These are phyloP conservation scores for Malurus melanocephalus DNA, from an alignment of 2,113 vertebrate genomes.

Conservation along the genomic window DNA sequence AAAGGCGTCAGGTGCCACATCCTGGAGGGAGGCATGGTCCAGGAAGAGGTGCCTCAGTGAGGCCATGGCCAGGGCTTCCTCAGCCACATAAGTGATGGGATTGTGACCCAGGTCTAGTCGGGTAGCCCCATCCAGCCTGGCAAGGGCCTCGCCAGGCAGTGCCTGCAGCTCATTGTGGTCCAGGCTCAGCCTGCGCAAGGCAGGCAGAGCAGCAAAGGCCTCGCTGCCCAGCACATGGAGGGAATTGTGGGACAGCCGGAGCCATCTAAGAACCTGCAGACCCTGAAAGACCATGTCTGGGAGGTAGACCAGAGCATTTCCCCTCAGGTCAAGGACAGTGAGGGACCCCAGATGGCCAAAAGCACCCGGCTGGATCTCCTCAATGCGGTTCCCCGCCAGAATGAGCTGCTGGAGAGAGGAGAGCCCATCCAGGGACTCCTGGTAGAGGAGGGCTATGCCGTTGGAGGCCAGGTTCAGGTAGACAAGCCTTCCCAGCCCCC, in stretches of 20 bases:
- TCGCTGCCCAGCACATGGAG: conserved; percentile 86
- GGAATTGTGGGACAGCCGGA: conserved; percentile 87
- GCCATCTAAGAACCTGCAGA: conserved; percentile 83
- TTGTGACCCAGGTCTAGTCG: conserved; percentile 87
- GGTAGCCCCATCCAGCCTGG: conserved; percentile 77
- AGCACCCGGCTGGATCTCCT: conserved; percentile 89
- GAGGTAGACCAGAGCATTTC: conserved; percentile 88
- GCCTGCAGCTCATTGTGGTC: conserved; percentile 93
- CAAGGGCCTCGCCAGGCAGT: conserved; percentile 83
- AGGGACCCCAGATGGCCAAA: conserved; percentile 87
- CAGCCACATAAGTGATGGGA: conserved; percentile 85
- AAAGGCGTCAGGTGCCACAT: conserved; percentile 79
- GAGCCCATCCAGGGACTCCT: conserved; percentile 90
- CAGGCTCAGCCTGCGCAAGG: conserved; percentile 84
- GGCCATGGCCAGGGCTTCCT: conserved; percentile 84
- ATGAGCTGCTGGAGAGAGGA: conserved; percentile 84
- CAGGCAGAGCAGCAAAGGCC: conserved; percentile 85
- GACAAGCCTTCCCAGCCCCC: conserved; percentile 84
- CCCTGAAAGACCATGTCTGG: conserved; percentile 94
- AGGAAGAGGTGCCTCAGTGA: conserved; percentile 85
- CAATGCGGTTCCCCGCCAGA: conserved; percentile 81
- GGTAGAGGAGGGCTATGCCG: conserved; percentile 81
- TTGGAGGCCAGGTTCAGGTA: conserved; percentile 89
- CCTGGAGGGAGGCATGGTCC: conserved; percentile 88
- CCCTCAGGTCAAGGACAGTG: conserved; percentile 82